Conservation (phyloP, 2,888 invertebrate species). For the Tryphoninae sp. region DNA sequence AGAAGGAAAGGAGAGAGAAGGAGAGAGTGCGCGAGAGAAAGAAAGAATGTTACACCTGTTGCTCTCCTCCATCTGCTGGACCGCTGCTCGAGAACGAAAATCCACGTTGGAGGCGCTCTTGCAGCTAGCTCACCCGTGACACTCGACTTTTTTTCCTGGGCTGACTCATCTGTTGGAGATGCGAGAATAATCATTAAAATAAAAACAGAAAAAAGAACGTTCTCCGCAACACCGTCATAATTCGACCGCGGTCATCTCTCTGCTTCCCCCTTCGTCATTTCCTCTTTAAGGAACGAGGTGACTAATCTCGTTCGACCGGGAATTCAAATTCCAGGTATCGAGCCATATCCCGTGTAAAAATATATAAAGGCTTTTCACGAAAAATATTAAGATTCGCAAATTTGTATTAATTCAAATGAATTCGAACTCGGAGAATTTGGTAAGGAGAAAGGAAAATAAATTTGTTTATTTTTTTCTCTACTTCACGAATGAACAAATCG, state of each 20-base stretch:
- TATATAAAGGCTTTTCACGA: no score
- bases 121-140: conserved; percentile 65
- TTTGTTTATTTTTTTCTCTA: no score
- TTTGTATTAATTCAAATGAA: no score
- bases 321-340: background rate
- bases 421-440: no score
- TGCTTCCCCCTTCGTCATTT: conserved; percentile 15
- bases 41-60: conserved; percentile 37
- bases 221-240: conserved; percentile 52
- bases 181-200: conserved; percentile 46
- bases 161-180: conserved; percentile 57
- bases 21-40: conserved; percentile 16
- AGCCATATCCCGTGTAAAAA: no score
- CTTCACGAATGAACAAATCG: no score
- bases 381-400: no score
- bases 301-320: background rate
- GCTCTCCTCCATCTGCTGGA: conserved; percentile 4
- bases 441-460: no score
- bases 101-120: conserved; percentile 50
- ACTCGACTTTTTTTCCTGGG: conserved; percentile 59
- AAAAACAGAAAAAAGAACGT: conserved; percentile 19
- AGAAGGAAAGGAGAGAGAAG: background rate
- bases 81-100: conserved; percentile 65
- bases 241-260: conserved; percentile 28
- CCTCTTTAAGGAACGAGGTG: conserved; percentile 5